Conservation (phyloP, 2,797 vertebrate genomes). For the Chiloscyllium punctatum region DNA sequence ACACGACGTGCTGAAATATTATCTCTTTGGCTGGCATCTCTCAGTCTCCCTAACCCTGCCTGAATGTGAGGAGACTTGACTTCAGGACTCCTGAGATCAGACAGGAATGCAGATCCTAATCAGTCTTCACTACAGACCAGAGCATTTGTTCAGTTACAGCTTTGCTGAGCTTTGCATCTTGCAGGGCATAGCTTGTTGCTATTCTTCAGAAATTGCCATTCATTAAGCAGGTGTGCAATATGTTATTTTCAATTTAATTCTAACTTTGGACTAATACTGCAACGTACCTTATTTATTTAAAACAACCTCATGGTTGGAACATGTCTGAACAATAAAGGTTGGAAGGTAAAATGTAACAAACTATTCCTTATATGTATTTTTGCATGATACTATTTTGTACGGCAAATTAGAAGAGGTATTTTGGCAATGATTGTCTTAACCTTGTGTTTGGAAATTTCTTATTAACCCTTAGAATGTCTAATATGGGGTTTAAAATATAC, state of each 20-base stretch:
- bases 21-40: conserved; percentile 31
- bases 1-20: conserved; percentile 23
- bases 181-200: background rate
- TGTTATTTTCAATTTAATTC: conserved; percentile 22
- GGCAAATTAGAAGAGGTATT: background rate
- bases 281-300: background rate
- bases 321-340: background rate
- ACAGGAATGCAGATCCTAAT: conserved; percentile 23
- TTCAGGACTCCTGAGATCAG: conserved; percentile 24
- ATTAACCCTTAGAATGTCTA: background rate
- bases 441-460: background rate
- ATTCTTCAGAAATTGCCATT: background rate
- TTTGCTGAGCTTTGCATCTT: background rate
- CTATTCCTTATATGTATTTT: background rate
- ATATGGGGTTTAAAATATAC: background rate
- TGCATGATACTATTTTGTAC: background rate
- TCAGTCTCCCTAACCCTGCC: background rate
- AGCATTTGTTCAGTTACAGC: background rate
- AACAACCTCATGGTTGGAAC: background rate
- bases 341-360: background rate
- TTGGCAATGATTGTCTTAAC: background rate
- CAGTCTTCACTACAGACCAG: conserved; percentile 4
- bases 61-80: conserved; percentile 31
- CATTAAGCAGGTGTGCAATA: conserved; percentile 13
- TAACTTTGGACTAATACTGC: background rate